These are phyloP conservation scores for Pantala flavescens DNA, from an alignment of 1,140 invertebrate genomes.

Conservation along the genomic window DNA sequence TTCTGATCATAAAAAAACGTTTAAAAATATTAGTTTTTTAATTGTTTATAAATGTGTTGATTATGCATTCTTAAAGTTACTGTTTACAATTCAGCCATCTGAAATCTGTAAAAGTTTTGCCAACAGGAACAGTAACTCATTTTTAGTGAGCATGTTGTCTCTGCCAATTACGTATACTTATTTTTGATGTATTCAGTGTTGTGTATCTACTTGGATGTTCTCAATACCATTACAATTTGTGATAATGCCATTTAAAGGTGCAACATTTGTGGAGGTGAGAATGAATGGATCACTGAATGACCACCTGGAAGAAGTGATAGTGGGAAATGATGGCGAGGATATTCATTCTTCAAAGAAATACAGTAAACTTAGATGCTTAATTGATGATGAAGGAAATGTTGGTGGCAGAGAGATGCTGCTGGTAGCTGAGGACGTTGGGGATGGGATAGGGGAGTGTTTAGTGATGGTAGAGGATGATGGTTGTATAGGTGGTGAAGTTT, in stretches of 20 bases:
- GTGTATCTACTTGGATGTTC: no score
- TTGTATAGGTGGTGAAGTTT: not conserved
- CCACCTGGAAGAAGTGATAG: not conserved
- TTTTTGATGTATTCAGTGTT: no score
- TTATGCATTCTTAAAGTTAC: no score
- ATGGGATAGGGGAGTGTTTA: not conserved
- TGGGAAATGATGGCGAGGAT: not conserved
- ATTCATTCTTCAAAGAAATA: not conserved
- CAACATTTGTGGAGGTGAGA: not conserved
- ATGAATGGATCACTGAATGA: not conserved
- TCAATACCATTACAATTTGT: no score
- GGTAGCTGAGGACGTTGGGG: not conserved
- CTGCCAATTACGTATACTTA: no score
- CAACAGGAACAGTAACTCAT: no score
- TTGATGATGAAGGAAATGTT: not conserved
- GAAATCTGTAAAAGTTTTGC: no score
- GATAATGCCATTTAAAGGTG: not conserved
- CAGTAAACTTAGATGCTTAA: not conserved
- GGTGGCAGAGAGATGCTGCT: not conserved
- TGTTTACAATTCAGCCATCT: no score
- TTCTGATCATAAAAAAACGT: no score
- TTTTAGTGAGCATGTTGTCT: no score
- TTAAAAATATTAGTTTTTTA: no score
- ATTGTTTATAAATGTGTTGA: no score
- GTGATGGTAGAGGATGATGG: not conserved